Evolutionary conservation across 2,113 vertebrate species (phyloP).

Genomic region (Pluvialis apricaria): DNA sequence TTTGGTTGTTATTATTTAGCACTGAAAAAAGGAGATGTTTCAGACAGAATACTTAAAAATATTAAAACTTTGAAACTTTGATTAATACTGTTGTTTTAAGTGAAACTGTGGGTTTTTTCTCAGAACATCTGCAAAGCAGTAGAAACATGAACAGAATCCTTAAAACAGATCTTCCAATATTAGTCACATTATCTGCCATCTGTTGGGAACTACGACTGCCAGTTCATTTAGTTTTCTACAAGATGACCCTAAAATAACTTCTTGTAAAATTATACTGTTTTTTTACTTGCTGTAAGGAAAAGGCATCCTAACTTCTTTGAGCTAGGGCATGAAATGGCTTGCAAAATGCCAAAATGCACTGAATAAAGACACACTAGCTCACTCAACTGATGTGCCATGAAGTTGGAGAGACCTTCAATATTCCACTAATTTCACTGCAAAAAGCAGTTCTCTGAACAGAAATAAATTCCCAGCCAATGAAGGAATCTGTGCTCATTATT

Average conservation of each 20-base stretch:
- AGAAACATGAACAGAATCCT: conserved; percentile 46
- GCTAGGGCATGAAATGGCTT: neutral
- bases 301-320: neutral
- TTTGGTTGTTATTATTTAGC: neutral
- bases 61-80: neutral
- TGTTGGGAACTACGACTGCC: neutral
- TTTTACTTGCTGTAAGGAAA: neutral
- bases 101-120: conserved; percentile 30
- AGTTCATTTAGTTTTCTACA: conserved; percentile 2
- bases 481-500: neutral
- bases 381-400: neutral
- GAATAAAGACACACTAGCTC: neutral
- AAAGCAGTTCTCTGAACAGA: neutral
- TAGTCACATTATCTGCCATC: conserved; percentile 27
- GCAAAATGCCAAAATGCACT: neutral
- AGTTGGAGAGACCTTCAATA: neutral
- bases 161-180: conserved; percentile 37
- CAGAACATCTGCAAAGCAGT: conserved; percentile 64
- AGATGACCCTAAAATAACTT: conserved; percentile 34
- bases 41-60: neutral
- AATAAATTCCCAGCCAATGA: neutral
- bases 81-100: conserved; percentile 44
- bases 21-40: neutral
- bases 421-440: neutral
- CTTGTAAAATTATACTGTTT: neutral